Evolutionary conservation across 2,888 invertebrate species (phyloP).

Genomic region (Epinotia ramella): DNA sequence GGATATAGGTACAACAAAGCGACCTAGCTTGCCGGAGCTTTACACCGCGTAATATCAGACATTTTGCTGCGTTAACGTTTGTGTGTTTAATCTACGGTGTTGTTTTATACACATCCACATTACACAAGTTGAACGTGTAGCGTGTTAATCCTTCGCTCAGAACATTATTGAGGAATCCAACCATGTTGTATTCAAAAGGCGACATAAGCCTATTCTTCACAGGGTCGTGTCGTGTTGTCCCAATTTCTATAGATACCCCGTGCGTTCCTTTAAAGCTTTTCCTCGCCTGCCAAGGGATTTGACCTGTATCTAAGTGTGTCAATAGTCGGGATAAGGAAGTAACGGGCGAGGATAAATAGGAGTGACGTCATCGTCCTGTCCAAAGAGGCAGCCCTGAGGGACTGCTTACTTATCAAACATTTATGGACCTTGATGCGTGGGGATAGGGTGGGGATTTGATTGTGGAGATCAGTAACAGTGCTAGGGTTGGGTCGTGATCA

Average conservation of each 20-base stretch:
- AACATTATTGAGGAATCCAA: not conserved
- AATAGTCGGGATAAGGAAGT: constrained; percentile 35
- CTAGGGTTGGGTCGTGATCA: constrained; percentile 17
- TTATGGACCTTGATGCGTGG: not conserved
- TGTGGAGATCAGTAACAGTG: not conserved
- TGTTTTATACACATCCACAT: too few species aligned
- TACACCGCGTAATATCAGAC: too few species aligned
- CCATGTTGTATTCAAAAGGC: not conserved
- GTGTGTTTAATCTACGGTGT: too few species aligned
- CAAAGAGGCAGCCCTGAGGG: constrained; percentile 55
- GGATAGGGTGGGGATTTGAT: not conserved
- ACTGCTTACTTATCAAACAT: constrained; percentile 39
- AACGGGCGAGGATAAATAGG: constrained; percentile 51
- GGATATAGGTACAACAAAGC: too few species aligned
- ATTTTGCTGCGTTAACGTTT: too few species aligned
- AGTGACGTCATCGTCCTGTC: constrained; percentile 59
- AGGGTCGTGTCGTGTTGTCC: not conserved
- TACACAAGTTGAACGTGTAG: too few species aligned
- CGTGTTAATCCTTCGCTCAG: not conserved
- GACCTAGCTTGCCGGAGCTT: too few species aligned
- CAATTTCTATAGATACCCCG: constrained; percentile 6
- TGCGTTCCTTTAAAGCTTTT: not conserved
- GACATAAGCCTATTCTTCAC: constrained; percentile 9
- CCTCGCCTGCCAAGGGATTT: constrained; percentile 6
- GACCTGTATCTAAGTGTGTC: constrained; percentile 38